These are phyloP conservation scores for Drosophila athabasca DNA, from an alignment of 1,140 invertebrate species.

Conservation along the genomic window DNA sequence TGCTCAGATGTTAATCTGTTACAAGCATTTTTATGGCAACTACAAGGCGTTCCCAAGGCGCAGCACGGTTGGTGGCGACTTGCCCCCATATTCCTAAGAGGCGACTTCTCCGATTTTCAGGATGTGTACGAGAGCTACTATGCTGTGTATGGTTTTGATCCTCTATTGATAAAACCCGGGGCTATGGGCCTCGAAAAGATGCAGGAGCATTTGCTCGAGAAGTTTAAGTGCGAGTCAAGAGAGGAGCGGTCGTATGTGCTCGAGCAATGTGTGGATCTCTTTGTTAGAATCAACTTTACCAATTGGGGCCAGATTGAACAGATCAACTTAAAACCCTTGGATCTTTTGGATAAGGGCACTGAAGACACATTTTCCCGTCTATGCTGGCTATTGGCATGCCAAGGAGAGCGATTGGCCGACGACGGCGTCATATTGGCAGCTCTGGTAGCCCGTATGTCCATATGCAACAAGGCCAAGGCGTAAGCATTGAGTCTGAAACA, in stretches of 20 bases:
- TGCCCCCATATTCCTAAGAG: conserved; percentile 30
- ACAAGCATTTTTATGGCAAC: conserved; percentile 26
- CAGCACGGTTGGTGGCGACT: conserved; percentile 63
- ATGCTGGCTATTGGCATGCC: conserved; percentile 21
- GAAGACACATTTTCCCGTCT: conserved; percentile 18
- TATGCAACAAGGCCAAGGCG: conserved; percentile 3
- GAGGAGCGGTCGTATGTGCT: conserved; percentile 58
- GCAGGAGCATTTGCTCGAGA: conserved; percentile 44
- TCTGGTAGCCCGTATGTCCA: conserved; percentile 18
- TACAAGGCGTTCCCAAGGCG: conserved; percentile 25
- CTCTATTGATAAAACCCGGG: not conserved
- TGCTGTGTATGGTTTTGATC: conserved; percentile 37
- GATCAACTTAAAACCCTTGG: conserved; percentile 30
- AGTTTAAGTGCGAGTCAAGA: conserved; percentile 44
- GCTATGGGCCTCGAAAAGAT: conserved; percentile 9
- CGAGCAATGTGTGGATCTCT: conserved; percentile 46
- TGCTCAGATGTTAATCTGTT: conserved; percentile 6
- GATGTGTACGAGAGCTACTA: conserved; percentile 35
- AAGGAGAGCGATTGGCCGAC: conserved; percentile 14
- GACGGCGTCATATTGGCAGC: conserved; percentile 14
- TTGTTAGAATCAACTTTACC: conserved; percentile 15
- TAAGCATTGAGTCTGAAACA: conserved; percentile 22
- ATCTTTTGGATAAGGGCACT: conserved; percentile 54
- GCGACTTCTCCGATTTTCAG: not conserved
- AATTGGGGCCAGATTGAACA: conserved; percentile 34